phyloP scores from a whole-genome alignment of 2,888 invertebrate species.

The Portevinia maculata region DNA sequence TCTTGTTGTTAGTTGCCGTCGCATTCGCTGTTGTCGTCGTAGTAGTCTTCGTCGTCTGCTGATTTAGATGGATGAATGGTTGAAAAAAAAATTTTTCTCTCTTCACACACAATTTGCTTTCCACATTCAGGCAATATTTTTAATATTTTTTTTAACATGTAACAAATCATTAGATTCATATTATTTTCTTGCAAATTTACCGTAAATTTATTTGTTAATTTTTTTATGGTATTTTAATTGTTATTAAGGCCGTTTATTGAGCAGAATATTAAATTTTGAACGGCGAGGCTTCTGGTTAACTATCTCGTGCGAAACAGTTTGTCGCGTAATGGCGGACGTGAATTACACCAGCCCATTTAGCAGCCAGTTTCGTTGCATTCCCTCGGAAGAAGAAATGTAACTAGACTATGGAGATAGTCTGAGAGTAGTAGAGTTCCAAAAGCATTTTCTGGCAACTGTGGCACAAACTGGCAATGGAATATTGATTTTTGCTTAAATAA shows the following conservation, averaged over 20 bases:
- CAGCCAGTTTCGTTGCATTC: constrained; percentile 73
- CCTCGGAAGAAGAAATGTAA: constrained; percentile 75
- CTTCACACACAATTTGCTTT: constrained; percentile 57
- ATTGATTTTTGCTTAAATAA: background rate
- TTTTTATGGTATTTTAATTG: constrained; percentile 34
- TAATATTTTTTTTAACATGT: constrained; percentile 32
- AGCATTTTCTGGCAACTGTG: constrained; percentile 28
- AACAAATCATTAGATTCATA: constrained; percentile 29
- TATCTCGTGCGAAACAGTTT: constrained; percentile 76
- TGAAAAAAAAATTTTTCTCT: constrained; percentile 39
- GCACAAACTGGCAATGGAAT: constrained; percentile 29
- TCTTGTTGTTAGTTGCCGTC: constrained; percentile 49
- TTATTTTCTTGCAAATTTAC: constrained; percentile 47
- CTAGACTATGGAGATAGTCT: constrained; percentile 73
- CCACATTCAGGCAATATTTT: constrained; percentile 42
- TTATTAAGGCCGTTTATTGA: constrained; percentile 38
- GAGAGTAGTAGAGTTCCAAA: constrained; percentile 50
- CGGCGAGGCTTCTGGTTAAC: constrained; percentile 38
- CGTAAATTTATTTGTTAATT: constrained; percentile 45
- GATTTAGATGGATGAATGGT: constrained; percentile 59
- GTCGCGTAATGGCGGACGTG: constrained; percentile 78
- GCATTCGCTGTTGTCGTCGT: constrained; percentile 54
- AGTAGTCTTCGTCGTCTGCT: constrained; percentile 57
- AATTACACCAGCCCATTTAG: constrained; percentile 72
- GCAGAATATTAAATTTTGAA: constrained; percentile 29